A percentile compares a stretch with the other conserved stretches of the same genome.
These are phyloP conservation scores for Atta cephalotes DNA, from an alignment of 1,140 invertebrate species.

Conservation along the genomic window DNA sequence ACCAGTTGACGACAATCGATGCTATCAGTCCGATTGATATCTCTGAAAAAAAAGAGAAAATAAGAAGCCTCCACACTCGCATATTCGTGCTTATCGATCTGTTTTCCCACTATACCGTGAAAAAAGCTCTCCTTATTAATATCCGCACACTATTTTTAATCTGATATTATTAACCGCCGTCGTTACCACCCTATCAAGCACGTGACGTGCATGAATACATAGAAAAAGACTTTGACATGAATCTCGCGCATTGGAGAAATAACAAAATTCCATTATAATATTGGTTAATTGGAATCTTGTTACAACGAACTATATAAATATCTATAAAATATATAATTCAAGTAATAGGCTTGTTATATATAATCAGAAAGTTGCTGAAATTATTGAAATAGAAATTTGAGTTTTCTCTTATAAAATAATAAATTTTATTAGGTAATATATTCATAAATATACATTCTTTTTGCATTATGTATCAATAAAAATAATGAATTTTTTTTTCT, in stretches of 20 bases:
- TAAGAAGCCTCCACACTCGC: conserved; percentile 30
- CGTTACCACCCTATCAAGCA: conserved; percentile 26
- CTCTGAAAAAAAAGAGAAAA: conserved; percentile 27
- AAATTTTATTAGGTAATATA: background rate
- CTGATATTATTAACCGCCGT: conserved; percentile 52
- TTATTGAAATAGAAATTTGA: background rate
- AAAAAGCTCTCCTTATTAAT: conserved; percentile 58
- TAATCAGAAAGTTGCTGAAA: background rate
- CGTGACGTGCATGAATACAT: conserved; percentile 17
- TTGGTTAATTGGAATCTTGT: background rate
- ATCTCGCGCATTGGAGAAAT: background rate
- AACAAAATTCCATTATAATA: conserved; percentile 26
- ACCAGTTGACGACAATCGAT: conserved; percentile 67
- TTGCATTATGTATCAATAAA: background rate
- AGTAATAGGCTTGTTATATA: background rate
- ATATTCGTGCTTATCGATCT: conserved; percentile 68
- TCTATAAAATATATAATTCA: background rate
- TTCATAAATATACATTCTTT: background rate
- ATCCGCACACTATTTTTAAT: conserved; percentile 64
- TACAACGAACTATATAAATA: background rate
- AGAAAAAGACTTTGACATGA: conserved; percentile 22
- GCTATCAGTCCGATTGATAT: conserved; percentile 71
- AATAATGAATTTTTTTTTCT: background rate
- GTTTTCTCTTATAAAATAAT: background rate
- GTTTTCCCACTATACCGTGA: conserved; percentile 65